A percentile compares a stretch with the other conserved stretches of the same genome.
These are phyloP conservation scores for Oryzias dopingdopingensis DNA, from an alignment of 2,797 vertebrate species.

Conservation along the genomic window DNA sequence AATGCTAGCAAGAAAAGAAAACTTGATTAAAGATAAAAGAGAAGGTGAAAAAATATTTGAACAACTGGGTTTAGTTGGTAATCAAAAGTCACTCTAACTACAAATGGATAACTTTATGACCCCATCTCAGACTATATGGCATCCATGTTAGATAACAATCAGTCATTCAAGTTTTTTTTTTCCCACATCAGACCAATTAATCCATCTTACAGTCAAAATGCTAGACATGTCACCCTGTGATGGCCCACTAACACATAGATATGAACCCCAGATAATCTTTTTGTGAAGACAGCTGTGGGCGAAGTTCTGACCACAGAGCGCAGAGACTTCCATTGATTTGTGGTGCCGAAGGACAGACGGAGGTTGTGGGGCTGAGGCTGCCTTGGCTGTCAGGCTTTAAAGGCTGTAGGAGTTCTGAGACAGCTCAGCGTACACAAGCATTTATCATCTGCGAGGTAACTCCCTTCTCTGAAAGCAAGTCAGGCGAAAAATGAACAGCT, in stretches of 20 bases:
- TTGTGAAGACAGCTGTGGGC: slow-evolving; percentile 27
- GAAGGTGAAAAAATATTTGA: slow-evolving; percentile 22
- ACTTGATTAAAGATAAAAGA: slow-evolving; percentile 37
- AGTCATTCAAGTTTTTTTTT: slow-evolving; percentile 31
- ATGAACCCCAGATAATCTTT: slow-evolving; percentile 29
- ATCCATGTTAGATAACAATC: slow-evolving; percentile 56
- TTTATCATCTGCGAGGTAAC: slow-evolving; percentile 83
- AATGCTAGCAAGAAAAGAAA: slow-evolving; percentile 44
- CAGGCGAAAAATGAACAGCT: slow-evolving; percentile 91
- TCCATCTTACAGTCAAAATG: slow-evolving; percentile 36
- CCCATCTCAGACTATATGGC: slow-evolving; percentile 52
- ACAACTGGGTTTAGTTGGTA: slow-evolving; percentile 17
- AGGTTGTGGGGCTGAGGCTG: slow-evolving; percentile 59
- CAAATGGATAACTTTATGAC: slow-evolving; percentile 41
- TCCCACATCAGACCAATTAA: slow-evolving; percentile 49
- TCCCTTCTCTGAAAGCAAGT: slow-evolving; percentile 77
- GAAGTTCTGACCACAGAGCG: slow-evolving; percentile 49
- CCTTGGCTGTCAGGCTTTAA: slow-evolving; percentile 70
- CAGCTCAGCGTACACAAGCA: slow-evolving; percentile 66
- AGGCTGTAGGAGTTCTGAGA: slow-evolving; percentile 67
- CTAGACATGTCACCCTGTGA: slow-evolving; percentile 33
- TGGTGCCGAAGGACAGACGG: slow-evolving; percentile 67
- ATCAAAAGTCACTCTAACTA: slow-evolving; percentile 17
- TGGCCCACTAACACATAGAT: slow-evolving; percentile 17
- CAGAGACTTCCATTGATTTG: slow-evolving; percentile 71